Percentiles rank a stretch among this genome's conserved stretches.
phyloP scores from a whole-genome alignment of 2,797 vertebrate genomes.

The Nothura maculosa region DNA sequence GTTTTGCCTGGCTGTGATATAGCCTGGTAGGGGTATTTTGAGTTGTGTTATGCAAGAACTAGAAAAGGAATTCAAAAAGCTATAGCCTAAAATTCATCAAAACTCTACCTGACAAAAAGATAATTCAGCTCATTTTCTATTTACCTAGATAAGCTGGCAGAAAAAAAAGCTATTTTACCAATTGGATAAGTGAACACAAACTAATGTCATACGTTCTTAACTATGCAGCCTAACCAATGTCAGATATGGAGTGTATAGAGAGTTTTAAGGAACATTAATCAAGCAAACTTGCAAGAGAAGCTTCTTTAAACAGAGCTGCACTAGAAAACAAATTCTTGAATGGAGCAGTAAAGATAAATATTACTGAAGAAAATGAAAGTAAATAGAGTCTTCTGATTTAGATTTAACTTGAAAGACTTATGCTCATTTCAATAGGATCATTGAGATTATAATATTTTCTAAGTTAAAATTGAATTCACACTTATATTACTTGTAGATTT shows the following conservation, averaged over 20 bases:
- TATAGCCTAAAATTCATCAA: not conserved
- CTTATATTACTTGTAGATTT: not conserved
- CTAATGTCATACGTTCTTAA: not conserved
- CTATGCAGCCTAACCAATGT: not conserved
- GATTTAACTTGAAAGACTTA: not conserved
- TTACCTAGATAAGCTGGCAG: not conserved
- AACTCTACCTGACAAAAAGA: not conserved
- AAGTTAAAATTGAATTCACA: not conserved
- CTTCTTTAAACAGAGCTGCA: conserved; percentile 55
- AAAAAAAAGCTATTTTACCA: not conserved
- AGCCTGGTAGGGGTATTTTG: not conserved
- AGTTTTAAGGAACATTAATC: conserved; percentile 43
- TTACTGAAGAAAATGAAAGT: conserved; percentile 21
- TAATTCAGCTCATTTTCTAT: not conserved
- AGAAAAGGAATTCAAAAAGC: not conserved
- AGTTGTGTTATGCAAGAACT: not conserved
- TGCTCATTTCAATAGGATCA: not conserved
- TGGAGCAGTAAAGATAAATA: conserved; percentile 53
- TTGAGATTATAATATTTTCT: not conserved
- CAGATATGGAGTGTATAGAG: not conserved
- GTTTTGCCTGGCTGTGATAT: not conserved
- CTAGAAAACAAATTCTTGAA: conserved; percentile 62
- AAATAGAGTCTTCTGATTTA: not conserved
- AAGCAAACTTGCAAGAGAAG: conserved; percentile 63
- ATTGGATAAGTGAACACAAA: not conserved